Base-by-base conservation (phyloP, 2,113 vertebrate species). In the Perca flavescens region DNA sequence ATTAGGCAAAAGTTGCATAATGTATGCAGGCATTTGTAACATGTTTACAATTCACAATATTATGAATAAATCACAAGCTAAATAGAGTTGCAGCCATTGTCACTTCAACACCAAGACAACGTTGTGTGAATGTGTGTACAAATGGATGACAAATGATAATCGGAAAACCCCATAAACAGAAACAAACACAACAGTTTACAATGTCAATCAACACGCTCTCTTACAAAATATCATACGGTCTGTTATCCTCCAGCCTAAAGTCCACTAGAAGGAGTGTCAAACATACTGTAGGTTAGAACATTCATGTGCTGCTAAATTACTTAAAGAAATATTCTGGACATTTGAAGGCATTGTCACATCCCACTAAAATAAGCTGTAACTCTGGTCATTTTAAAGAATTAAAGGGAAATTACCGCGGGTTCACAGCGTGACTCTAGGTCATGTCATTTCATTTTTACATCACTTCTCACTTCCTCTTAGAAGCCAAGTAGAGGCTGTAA, bases 361-460 rank as follows among this genome's bases (percentile, higher is more conserved):
- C 60, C 43, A 7, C 56, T 40, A n/a, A 70, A 2, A 40, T 3
- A 13, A 21, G n/a, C 52, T 65, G 19, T 5, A 74, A 49, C 65
- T 67, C n/a, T 31, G 74, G 3, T 74, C 31, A 3, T 71, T 74
- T 66, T 17, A 46, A 74, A 65, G 10, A 74, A 53, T 12, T 19
- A 65, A 31, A 63, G 16, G 34, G 34, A 36, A 54, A 57, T 36
- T 4, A 56, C 77, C 8, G 9, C n/a, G 10, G 73, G 83, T 71
- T 80, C 72, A 58, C 47, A n/a, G 61, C 2, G 63, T 54, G 69
- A 76, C 82, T 88, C 78, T 77, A 63, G 81, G 79, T 68, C 87
- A 80, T 49, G 83, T 85, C 83, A 80, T 81, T 82, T 86, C 74
- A 67, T 79, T 74, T 89, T 71, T 34, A 43, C 77, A 78, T 89